A percentile compares a stretch with the other conserved stretches of the same genome.
Evolutionary conservation across 2,113 vertebrate genomes (phyloP).

Genomic region (Urocynchramus pylzowi): DNA sequence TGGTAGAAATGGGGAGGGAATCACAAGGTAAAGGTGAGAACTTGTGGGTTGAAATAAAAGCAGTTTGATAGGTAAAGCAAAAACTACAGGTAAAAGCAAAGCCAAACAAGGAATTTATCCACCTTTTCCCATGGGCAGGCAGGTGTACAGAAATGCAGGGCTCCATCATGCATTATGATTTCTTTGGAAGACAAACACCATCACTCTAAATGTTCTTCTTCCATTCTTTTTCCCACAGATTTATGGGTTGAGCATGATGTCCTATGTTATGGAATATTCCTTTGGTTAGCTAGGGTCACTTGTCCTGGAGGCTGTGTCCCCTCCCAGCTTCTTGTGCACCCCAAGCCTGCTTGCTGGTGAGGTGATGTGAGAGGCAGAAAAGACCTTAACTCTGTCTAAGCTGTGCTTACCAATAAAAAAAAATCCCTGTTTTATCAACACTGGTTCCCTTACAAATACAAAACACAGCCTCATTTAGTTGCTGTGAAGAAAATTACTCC

Average conservation of each 20-base stretch:
- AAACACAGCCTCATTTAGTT: not conserved
- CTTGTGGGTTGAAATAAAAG: not conserved
- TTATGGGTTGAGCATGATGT: not conserved
- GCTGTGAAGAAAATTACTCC: not conserved
- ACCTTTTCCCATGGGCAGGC: not conserved
- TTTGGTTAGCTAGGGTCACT: not conserved
- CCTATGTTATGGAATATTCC: not conserved
- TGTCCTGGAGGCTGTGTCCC: not conserved
- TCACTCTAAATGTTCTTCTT: fast-evolving
- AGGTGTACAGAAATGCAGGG: not conserved
- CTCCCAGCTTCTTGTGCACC: not conserved
- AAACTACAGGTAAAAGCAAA: not conserved
- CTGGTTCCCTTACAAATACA: not conserved
- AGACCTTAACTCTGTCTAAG: not conserved
- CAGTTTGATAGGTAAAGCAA: not conserved
- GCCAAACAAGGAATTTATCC: not conserved
- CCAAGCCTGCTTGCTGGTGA: not conserved
- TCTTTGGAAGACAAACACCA: fast-evolving
- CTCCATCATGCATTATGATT: not conserved
- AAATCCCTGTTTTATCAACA: not conserved
- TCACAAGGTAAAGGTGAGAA: not conserved
- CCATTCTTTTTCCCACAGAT: not conserved
- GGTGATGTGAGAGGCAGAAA: not conserved
- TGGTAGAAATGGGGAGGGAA: not conserved
- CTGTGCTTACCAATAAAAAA: not conserved